A percentile compares a stretch with the other conserved stretches of the same genome.
These are phyloP conservation scores for Sesia bembeciformis DNA, from an alignment of 2,888 invertebrate genomes.

Conservation along the genomic window DNA sequence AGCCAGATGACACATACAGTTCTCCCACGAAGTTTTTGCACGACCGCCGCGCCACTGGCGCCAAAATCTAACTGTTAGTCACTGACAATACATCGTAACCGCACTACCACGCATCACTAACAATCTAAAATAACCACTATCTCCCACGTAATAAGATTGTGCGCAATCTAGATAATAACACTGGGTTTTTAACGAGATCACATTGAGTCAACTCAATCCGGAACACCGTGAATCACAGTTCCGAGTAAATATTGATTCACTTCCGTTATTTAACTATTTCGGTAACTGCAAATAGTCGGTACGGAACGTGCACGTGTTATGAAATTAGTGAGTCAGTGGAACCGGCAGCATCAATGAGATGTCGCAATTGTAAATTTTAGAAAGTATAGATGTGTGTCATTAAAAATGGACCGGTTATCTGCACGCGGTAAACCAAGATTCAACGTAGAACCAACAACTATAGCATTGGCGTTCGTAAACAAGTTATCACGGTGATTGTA, in stretches of 20 bases:
- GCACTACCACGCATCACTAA: neutral
- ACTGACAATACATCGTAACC: neutral
- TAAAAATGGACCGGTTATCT: too few relatives aligned
- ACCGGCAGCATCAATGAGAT: too few relatives aligned
- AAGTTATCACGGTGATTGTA: too few relatives aligned
- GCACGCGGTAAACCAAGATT: too few relatives aligned
- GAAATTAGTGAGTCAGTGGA: too few relatives aligned
- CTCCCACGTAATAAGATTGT: neutral
- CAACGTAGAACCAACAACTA: too few relatives aligned
- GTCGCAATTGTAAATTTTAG: too few relatives aligned
- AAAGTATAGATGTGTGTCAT: too few relatives aligned
- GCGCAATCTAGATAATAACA: neutral
- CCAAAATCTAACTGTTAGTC: neutral
- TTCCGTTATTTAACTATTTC: conserved; percentile 28
- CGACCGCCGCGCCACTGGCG: neutral
- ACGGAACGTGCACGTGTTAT: too few relatives aligned
- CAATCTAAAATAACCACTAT: neutral
- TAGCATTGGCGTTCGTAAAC: too few relatives aligned
- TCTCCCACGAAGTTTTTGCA: too few relatives aligned
- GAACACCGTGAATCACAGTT: conserved; percentile 53
- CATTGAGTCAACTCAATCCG: conserved; percentile 38
- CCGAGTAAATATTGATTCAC: conserved; percentile 60
- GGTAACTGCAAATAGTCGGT: neutral
- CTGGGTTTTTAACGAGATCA: conserved; percentile 6
- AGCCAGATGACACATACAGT: too few relatives aligned